These are phyloP conservation scores for Psilopsiagon aymara DNA, from an alignment of 2,113 vertebrate species.

Conservation along the genomic window DNA sequence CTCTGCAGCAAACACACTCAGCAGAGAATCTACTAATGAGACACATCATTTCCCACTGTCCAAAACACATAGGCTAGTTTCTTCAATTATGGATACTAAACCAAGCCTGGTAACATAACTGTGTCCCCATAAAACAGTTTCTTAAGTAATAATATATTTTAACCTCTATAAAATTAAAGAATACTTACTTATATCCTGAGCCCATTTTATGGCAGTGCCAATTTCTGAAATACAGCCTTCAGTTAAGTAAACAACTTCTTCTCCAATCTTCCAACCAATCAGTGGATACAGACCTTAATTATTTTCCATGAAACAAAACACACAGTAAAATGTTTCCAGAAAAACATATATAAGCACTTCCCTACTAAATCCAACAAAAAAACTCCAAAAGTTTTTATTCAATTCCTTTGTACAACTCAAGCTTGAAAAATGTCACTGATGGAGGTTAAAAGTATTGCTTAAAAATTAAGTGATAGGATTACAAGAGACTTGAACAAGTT, in stretches of 20 bases:
- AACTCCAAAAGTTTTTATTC: background rate
- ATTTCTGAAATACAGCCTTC: slow-evolving; percentile 91
- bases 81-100: background rate
- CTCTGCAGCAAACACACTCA: background rate
- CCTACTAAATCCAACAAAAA: background rate
- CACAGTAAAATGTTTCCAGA: background rate
- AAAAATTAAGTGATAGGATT: background rate
- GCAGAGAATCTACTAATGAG: background rate
- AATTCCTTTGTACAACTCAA: background rate
- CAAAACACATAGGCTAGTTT: background rate
- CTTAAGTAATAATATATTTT: background rate
- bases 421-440: background rate
- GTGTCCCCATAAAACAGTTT: background rate
- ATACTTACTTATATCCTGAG: slow-evolving; percentile 87
- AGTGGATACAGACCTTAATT: slow-evolving; percentile 90
- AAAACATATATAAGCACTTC: background rate
- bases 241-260: slow-evolving; percentile 89
- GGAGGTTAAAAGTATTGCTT: background rate
- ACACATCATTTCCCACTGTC: background rate
- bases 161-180: background rate
- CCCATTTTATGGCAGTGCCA: slow-evolving; percentile 90
- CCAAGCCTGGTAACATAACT: background rate
- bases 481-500: background rate
- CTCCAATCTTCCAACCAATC: slow-evolving; percentile 95
- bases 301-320: slow-evolving; percentile 13